A percentile compares a stretch with the other conserved stretches of the same genome.
Evolutionary conservation across 2,888 invertebrate genomes (phyloP).

Genomic region (Dromius quadrimaculatus): DNA sequence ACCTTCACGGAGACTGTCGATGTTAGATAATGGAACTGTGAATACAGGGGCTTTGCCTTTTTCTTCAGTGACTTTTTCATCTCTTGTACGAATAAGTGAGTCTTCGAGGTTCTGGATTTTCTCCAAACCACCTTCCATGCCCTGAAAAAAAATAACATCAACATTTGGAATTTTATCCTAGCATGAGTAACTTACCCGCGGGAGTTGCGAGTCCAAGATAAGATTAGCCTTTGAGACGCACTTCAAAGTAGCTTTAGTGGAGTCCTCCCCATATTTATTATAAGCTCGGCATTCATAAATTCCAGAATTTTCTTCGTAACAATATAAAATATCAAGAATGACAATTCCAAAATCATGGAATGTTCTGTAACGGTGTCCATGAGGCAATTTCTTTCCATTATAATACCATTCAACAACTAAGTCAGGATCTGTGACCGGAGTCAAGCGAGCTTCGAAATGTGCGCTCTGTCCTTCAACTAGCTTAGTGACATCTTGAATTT

Average conservation of each 20-base stretch:
- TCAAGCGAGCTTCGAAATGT: conserved; percentile 91
- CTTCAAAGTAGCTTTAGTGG: conserved; percentile 85
- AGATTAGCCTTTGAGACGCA: conserved; percentile 91
- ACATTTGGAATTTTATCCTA: conserved; percentile 32
- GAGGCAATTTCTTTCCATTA: conserved; percentile 90
- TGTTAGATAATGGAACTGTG: conserved; percentile 88
- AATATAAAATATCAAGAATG: conserved; percentile 93
- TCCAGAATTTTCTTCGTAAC: conserved; percentile 96
- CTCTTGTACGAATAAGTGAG: conserved; percentile 82
- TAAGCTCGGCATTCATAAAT: conserved; percentile 93
- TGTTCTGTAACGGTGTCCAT: conserved; percentile 96
- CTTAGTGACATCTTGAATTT: conserved; percentile 85
- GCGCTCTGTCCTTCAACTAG: conserved; percentile 95
- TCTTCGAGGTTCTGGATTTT: conserved; percentile 94
- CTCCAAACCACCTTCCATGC: conserved; percentile 95
- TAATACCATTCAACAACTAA: conserved; percentile 96
- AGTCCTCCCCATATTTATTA: conserved; percentile 91
- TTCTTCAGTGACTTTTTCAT: conserved; percentile 79
- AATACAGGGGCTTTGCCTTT: conserved; percentile 90
- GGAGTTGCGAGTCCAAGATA: conserved; percentile 92
- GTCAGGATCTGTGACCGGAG: conserved; percentile 95
- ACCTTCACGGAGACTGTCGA: conserved; percentile 89
- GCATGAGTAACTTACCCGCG: conserved; percentile 74
- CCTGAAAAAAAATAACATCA: conserved; percentile 66
- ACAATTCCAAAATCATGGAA: conserved; percentile 98